A percentile compares a stretch with the other conserved stretches of the same genome.
Conservation (phyloP, 2,797 vertebrate genomes). For the Sebastes cheni region DNA sequence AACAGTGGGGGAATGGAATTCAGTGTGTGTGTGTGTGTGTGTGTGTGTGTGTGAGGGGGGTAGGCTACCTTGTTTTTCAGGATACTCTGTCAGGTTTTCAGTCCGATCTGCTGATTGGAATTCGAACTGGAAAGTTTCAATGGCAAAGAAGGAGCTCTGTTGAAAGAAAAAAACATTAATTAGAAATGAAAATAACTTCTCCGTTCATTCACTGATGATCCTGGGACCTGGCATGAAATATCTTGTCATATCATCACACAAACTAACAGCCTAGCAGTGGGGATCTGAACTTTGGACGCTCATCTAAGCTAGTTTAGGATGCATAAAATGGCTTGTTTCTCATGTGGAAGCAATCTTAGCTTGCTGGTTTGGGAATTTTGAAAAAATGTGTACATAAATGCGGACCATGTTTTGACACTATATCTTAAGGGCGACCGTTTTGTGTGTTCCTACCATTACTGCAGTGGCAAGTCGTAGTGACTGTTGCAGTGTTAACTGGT, state of each 20-base stretch:
- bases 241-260: neutral
- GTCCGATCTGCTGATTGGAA: slow-evolving; percentile 10
- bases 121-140: neutral
- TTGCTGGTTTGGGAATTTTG: neutral
- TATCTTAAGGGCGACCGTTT: no score
- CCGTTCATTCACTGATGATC: neutral
- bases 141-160: neutral
- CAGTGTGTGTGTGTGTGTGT: slow-evolving; percentile 2
- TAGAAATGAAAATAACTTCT: neutral
- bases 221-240: neutral
- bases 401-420: neutral
- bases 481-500: no score
- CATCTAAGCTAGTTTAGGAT: neutral
- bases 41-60: neutral
- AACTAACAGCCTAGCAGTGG: no score
- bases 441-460: no score
- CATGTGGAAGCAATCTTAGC: neutral
- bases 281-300: neutral
- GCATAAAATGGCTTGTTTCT: neutral
- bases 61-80: neutral
- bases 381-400: neutral
- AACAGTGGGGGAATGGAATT: slow-evolving; percentile 63
- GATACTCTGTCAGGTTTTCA: slow-evolving; percentile 1
- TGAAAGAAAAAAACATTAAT: neutral
- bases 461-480: no score